Base-by-base conservation (phyloP, 2,888 invertebrate species). In the Calephelis perditalis region DNA sequence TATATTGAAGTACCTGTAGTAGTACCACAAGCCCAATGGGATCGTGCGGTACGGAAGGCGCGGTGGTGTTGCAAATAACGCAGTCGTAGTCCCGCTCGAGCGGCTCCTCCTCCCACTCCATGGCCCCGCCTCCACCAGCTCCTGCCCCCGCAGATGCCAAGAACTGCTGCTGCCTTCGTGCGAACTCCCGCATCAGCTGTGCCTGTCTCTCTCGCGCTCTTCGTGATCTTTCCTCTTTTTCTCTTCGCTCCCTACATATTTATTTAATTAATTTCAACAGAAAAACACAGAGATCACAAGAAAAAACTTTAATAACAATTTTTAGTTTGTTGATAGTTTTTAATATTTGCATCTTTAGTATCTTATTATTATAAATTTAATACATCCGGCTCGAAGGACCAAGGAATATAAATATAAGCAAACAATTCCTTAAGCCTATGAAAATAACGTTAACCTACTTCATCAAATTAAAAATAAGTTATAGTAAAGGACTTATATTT, bases 131-230 rank as follows among this genome's bases (percentile, higher is more conserved):
- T 58, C 63, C 68, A 65, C 62, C 79, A 76, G 96, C 94, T 63
- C 59, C 66, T 58, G 63, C 68, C 64, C 62, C 79, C 77, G 96
- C 94, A 57, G 67, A 73, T 95, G 95, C 61, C 5, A 98, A 95
- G 83, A 98, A 98, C 78, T 96, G 95, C 71, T 96, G 96, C 81
- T 98, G 98, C 71, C 96, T 95, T 45, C 94, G 94, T 8, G 97
- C 97, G 89, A 98, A 98, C 78, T 98, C 97, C 44, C 95, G 96
- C 96, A 99, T 97, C 69, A 99, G 84, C 77, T 96, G 96, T 74
- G 96, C 94, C 77, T 98, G 98, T 1, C 98, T 92, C 73, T 98
- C 98, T 71, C 95, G 95, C 0, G 97, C 97, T 67, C 95, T 92
- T 43, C 95, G 92, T 40, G 96, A 93, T n/a, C 96, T 92, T 74